A percentile compares a stretch with the other conserved stretches of the same genome.
phyloP scores from a whole-genome alignment of 37 sponge, comb jelly and placozoan species.

The Ianthella basta region DNA sequence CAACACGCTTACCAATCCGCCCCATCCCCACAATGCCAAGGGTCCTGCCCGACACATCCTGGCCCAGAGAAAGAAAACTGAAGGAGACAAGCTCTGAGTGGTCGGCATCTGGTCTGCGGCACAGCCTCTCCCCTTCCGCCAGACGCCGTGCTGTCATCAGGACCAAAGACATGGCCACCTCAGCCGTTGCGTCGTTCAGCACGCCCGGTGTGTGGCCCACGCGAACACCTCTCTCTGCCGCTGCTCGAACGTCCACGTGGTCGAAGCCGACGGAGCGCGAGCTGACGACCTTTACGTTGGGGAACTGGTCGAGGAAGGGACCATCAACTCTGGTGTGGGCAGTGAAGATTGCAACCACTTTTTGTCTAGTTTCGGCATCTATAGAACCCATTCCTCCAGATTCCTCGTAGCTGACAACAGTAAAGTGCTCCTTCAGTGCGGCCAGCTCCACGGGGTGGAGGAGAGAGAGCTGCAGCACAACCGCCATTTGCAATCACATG shows the following conservation, averaged over 20 bases:
- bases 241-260: slow-evolving; percentile 72
- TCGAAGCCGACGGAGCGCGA: slow-evolving; percentile 79
- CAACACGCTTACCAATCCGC: slow-evolving; percentile 77
- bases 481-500: too few species aligned
- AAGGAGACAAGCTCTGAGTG: slow-evolving; percentile 29
- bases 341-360: not conserved
- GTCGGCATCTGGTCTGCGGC: slow-evolving; percentile 30
- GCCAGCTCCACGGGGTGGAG: too few species aligned
- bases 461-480: too few species aligned
- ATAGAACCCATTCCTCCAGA: not conserved
- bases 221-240: slow-evolving; percentile 55
- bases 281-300: slow-evolving; percentile 79
- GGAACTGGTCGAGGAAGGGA: slow-evolving; percentile 32
- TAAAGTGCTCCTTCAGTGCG: too few species aligned
- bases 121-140: slow-evolving; percentile 71
- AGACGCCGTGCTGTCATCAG: slow-evolving; percentile 74
- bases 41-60: slow-evolving; percentile 69
- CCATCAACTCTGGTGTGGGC: not conserved
- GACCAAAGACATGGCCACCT: slow-evolving; percentile 78
- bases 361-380: not conserved
- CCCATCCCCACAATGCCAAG: slow-evolving; percentile 94
- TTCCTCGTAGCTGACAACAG: too few species aligned
- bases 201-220: slow-evolving; percentile 83
- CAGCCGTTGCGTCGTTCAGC: slow-evolving; percentile 71
- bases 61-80: slow-evolving; percentile 18